These are phyloP conservation scores for Dendrocincla tyrannina DNA, from an alignment of 2,797 vertebrate species.

Conservation along the genomic window DNA sequence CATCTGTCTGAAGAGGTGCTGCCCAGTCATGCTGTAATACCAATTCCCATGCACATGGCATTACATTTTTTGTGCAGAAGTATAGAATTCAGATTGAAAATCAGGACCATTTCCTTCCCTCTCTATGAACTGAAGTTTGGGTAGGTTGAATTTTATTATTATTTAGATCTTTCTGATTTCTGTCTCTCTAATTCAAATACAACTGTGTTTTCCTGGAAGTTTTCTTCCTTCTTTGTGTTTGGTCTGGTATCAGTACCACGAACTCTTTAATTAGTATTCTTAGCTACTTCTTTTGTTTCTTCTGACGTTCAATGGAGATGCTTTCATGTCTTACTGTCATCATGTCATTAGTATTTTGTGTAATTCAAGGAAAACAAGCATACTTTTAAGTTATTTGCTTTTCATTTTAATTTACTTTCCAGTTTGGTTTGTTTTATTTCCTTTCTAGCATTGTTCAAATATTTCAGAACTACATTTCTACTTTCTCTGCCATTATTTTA, in stretches of 20 bases:
- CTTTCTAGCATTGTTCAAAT: background rate
- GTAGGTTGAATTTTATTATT: background rate
- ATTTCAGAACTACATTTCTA: background rate
- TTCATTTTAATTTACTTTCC: background rate
- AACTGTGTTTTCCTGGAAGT: background rate
- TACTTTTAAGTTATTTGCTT: background rate
- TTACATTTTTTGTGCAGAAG: background rate
- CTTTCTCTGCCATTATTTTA: background rate
- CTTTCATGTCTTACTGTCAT: background rate
- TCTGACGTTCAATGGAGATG: background rate
- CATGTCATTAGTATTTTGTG: background rate
- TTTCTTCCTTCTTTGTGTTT: conserved; percentile 6
- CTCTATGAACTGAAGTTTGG: background rate
- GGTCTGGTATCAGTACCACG: background rate
- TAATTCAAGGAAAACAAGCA: background rate
- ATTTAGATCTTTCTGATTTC: background rate
- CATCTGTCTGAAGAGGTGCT: background rate
- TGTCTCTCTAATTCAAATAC: background rate
- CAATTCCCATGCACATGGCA: fast-evolving
- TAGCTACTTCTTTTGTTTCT: conserved; percentile 8
- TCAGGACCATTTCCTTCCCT: background rate
- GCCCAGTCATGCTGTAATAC: background rate
- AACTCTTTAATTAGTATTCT: conserved; percentile 21
- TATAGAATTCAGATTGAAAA: background rate
- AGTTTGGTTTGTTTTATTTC: background rate